Base-by-base conservation (phyloP, 2,113 vertebrate genomes). In the Tetrax tetrax region DNA sequence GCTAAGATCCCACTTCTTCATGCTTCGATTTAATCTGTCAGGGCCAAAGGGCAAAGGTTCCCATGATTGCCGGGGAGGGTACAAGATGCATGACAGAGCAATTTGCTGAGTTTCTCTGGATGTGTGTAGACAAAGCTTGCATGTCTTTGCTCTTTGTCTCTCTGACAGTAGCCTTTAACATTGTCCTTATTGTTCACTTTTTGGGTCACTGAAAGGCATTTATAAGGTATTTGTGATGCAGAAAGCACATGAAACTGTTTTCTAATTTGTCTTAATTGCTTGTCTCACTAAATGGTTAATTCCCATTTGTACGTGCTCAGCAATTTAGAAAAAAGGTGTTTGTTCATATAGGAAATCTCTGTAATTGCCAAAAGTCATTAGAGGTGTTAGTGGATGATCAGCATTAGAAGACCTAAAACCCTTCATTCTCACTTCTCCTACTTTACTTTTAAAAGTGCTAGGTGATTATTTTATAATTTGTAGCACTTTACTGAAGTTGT, bases 211-310 rank as follows among this genome's bases (percentile, higher is more conserved):
- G 97, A 82, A 96, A 98, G 96, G 96, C 98, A 98, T 98, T 98
- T 94, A 81, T 94, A 90, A 97, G 92, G 97, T 96, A 95, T 98
- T 97, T 93, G 93, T 96, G 92, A 93, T 97, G 97, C 97, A 97
- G 92, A 97, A 96, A 97, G 97, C 95, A 98, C 97, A 92, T 83
- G 75, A 95, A 95, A 97, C 96, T 98, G 95, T 98, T 98, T 97
- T 97, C 97, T 98, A 98, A 99, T 99, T 99, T 98, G 98, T 98
- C 97, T 98, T 99, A 99, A 99, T 99, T 98, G 97, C 98, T 98
- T 97, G 97, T 98, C 96, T 97, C 95, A 97, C 95, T 89, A 98
- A 97, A 98, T 98, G 98, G 95, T 97, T 97, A 98, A 98, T 97
- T 96, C 96, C 79, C 78, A 70, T 97, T 96, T 97, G 91, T 98